Base-by-base conservation (phyloP, 1,140 invertebrate genomes). In the Trichonephila clavipes region DNA sequence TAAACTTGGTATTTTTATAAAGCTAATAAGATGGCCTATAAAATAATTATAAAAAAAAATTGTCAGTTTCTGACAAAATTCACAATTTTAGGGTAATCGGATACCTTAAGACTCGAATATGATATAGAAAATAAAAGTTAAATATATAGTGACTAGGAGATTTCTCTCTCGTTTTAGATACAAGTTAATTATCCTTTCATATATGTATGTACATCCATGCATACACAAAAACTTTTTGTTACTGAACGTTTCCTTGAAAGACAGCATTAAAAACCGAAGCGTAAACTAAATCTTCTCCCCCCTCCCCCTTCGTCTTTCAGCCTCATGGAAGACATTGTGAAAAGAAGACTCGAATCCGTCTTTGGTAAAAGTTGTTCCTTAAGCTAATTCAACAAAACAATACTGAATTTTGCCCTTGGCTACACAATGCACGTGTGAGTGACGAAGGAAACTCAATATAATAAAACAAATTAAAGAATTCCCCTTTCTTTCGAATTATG, bases 391-490 rank as follows among this genome's bases (percentile, higher is more conserved):
- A 44, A 40, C 88, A 90, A 88, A 90, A 90, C 88, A 90, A 90
- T 90, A 58, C 88, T 21, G 21, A 90, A 90, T 90, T 34, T 72
- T 90, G 88, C 61, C 88, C 88, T 90, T 90, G 69, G 88, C 64
- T n/a, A 58, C n/a, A 81, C 72, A 59, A 44, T 81, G 88, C 58
- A 64, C 61, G 16, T 72, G 24, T n/a, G 24, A 66, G 62, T 16
- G 40, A 10, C 21, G 40, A 69, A 89, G 88, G 66, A 62, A 90
- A 90, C 51, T 40, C n/a, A 62, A 72, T 72, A 90, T 81, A 81
- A 90, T 58, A 72, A 64, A 72, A 85, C 51, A 72, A 72, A 62
- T 69, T 34, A 77, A 58, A 59, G 40, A 90, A 81, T 90, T 90
- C 51, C 19, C 72, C 51, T 90, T 90, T 69, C 87, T 69, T 69